phyloP scores from a whole-genome alignment of 2,888 invertebrate species.

The Tenthredo livida region DNA sequence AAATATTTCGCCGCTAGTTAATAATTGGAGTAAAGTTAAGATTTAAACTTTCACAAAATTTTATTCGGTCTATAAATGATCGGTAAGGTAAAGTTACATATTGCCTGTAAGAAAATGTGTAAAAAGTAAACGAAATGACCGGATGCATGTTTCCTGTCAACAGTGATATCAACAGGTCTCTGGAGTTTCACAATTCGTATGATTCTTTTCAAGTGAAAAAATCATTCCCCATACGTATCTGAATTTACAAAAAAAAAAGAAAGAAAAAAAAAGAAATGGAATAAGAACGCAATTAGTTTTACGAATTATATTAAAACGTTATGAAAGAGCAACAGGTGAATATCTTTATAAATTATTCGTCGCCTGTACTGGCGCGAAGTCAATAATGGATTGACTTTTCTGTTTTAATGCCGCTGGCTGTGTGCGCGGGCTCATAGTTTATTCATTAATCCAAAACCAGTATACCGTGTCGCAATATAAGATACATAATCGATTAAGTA shows the following conservation, averaged over 20 bases:
- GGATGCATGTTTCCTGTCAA: constrained; percentile 22
- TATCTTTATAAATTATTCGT: neutral
- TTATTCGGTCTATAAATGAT: neutral
- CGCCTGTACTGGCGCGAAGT: constrained; percentile 6
- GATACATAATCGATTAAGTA: neutral
- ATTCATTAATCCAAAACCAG: constrained; percentile 35
- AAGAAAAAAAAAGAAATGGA: too few species aligned
- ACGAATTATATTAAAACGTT: neutral
- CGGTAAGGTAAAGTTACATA: neutral
- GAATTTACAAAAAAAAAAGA: too few species aligned
- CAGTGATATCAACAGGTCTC: constrained; percentile 17
- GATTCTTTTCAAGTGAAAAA: neutral
- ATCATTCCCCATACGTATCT: neutral
- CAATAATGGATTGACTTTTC: constrained; percentile 2
- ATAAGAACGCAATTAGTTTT: neutral
- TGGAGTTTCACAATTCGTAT: neutral
- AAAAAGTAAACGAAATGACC: neutral
- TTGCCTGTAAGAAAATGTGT: neutral
- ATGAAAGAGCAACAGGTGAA: constrained; percentile 5
- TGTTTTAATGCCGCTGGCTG: constrained; percentile 18
- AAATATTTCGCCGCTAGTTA: constrained; percentile 27
- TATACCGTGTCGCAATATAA: neutral
- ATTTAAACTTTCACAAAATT: neutral
- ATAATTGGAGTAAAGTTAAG: neutral
- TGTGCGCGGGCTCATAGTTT: constrained; percentile 15